Percentiles rank a stretch among this genome's conserved stretches.
phyloP scores from a whole-genome alignment of 2,797 vertebrate genomes.

The Gorsachius magnificus region DNA sequence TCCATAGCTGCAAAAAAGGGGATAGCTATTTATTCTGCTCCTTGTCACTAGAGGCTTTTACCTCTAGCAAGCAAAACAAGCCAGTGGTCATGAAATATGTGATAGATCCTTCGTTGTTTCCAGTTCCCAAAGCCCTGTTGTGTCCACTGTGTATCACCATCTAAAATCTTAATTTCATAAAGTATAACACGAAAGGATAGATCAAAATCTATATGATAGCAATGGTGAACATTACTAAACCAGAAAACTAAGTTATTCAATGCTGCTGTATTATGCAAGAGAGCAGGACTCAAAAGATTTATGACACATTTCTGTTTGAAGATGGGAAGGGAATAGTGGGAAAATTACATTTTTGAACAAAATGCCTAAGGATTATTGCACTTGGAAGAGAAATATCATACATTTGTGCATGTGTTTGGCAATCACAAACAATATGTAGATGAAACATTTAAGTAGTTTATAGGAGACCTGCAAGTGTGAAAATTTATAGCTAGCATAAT shows the following conservation, averaged over 20 bases:
- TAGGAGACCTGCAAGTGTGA: not conserved
- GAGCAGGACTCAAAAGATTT: not conserved
- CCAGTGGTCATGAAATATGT: not conserved
- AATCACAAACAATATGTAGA: not conserved
- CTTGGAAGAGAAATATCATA: not conserved
- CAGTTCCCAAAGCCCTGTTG: not conserved
- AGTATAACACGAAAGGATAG: not conserved
- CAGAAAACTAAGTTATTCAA: not conserved
- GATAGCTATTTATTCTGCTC: not conserved
- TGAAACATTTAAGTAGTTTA: not conserved
- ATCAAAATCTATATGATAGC: not conserved
- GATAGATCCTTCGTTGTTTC: not conserved
- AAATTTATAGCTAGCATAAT: not conserved
- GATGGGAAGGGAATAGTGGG: not conserved
- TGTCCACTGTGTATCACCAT: not conserved
- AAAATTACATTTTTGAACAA: not conserved
- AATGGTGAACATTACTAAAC: not conserved
- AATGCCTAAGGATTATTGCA: not conserved
- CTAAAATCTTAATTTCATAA: not conserved
- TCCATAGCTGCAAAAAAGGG: not conserved
- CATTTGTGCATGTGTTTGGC: not conserved
- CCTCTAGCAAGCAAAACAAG: not conserved
- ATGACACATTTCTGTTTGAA: not conserved
- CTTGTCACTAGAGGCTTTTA: not conserved
- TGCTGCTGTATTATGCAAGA: not conserved